Evolutionary conservation across 2,888 invertebrate genomes (phyloP).

Genomic region (Mimachlamys varia): DNA sequence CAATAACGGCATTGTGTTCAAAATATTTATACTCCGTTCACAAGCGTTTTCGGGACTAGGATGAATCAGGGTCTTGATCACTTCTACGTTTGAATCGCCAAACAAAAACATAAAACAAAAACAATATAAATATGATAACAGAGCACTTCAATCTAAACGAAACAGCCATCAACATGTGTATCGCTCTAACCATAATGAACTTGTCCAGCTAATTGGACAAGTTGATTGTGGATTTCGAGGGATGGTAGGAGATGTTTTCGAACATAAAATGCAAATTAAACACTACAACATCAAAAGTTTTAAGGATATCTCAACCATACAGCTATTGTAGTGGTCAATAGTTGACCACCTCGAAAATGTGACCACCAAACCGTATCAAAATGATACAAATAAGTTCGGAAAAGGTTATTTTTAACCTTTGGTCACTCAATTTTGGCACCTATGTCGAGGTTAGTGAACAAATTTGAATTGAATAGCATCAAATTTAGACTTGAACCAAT

Average conservation of each 20-base stretch:
- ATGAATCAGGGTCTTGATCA: neutral
- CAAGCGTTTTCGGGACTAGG: neutral
- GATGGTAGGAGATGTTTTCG: neutral
- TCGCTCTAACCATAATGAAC: neutral
- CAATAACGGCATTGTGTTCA: too few species aligned
- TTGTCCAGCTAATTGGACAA: neutral
- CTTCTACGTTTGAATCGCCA: neutral
- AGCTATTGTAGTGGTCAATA: neutral
- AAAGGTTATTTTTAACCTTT: neutral
- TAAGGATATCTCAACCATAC: constrained; percentile 11
- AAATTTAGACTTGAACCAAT: neutral
- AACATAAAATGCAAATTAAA: constrained; percentile 14
- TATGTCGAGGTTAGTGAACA: neutral
- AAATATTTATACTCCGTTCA: too few species aligned
- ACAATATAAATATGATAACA: constrained; percentile 17
- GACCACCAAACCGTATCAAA: neutral
- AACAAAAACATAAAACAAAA: neutral
- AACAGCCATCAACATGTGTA: neutral
- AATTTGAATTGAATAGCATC: neutral
- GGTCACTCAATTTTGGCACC: neutral
- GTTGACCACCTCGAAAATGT: neutral
- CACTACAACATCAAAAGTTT: constrained; percentile 33
- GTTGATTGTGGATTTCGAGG: neutral
- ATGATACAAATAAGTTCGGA: neutral
- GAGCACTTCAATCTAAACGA: constrained; percentile 17